A percentile compares a stretch with the other conserved stretches of the same genome.
Evolutionary conservation across 2,888 invertebrate genomes (phyloP).

Genomic region (Tetropium fuscum): DNA sequence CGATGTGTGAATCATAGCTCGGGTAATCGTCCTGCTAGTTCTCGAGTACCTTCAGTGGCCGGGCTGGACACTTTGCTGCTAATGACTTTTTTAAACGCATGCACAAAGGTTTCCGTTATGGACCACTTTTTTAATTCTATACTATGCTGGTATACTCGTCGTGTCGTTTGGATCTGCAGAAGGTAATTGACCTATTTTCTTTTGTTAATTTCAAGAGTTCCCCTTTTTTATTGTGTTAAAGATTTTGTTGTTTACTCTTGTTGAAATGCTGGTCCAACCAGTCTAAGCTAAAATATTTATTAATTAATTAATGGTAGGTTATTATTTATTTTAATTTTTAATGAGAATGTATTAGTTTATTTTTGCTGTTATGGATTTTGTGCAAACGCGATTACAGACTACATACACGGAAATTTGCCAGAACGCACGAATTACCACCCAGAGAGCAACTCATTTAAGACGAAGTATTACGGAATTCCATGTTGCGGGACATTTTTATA

Average conservation of each 20-base stretch:
- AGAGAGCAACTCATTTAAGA: too few species aligned
- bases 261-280: constrained; percentile 8
- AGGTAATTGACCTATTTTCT: constrained; percentile 13
- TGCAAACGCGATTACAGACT: too few species aligned
- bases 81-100: constrained; percentile 13
- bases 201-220: not conserved
- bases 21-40: constrained; percentile 5
- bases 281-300: not conserved
- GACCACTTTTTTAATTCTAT: constrained; percentile 8
- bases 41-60: constrained; percentile 17
- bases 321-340: not conserved
- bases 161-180: constrained; percentile 1
- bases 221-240: not conserved
- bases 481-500: too few species aligned
- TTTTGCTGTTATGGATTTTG: too few species aligned
- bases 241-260: not conserved
- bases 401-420: too few species aligned
- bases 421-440: too few species aligned
- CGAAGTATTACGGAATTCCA: too few species aligned
- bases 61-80: constrained; percentile 19
- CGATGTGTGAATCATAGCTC: constrained; percentile 61
- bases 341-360: too few species aligned
- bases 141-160: constrained; percentile 4
- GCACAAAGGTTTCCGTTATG: constrained; percentile 1
- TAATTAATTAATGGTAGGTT: not conserved